Evolutionary conservation across 2,113 vertebrate genomes (phyloP).

Genomic region (Aspidoscelis tigris): DNA sequence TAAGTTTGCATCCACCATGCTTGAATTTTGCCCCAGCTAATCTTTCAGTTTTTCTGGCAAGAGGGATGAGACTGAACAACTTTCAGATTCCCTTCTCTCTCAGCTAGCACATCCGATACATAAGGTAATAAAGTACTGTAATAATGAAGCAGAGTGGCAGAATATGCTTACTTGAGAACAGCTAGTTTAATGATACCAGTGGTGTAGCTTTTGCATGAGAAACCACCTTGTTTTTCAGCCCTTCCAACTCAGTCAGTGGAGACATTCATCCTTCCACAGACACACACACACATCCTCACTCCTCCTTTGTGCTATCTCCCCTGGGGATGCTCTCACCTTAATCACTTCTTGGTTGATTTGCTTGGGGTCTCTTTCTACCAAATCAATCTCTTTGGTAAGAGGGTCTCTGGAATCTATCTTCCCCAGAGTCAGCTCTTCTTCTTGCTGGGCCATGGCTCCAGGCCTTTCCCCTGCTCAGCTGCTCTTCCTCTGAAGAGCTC

Average conservation of each 20-base stretch:
- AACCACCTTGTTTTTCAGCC: background rate
- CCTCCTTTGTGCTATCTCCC: background rate
- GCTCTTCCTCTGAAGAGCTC: background rate
- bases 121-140: too few relatives aligned
- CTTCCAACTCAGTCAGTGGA: background rate
- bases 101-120: too few relatives aligned
- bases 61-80: too few relatives aligned
- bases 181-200: background rate
- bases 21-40: too few relatives aligned
- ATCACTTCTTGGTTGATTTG: constrained; percentile 55
- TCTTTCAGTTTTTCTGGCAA: background rate
- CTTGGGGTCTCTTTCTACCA: constrained; percentile 52
- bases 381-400: constrained; percentile 53
- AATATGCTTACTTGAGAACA: background rate
- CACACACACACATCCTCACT: too few relatives aligned
- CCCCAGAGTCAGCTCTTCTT: constrained; percentile 32
- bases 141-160: background rate
- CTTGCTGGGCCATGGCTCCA: constrained; percentile 43
- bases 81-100: too few relatives aligned
- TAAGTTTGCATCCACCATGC: background rate
- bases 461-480: background rate
- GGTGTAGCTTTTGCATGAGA: background rate
- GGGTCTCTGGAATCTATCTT: constrained; percentile 28
- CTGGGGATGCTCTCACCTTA: constrained; percentile 43
- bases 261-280: background rate